A percentile compares a stretch with the other conserved stretches of the same genome.
phyloP scores from a whole-genome alignment of 2,888 invertebrate genomes.

The Hemaris fuciformis region DNA sequence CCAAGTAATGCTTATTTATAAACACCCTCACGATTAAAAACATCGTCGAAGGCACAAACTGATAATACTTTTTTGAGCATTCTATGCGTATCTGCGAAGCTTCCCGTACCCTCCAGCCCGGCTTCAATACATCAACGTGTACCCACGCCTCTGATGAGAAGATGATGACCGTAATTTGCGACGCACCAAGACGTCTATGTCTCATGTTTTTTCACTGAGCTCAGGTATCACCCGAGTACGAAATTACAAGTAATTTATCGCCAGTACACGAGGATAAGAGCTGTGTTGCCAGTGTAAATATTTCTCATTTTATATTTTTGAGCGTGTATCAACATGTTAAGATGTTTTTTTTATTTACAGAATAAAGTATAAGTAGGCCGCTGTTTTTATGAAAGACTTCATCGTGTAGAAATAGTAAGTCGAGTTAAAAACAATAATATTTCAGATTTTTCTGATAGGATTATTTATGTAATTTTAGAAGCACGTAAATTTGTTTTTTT shows the following conservation, averaged over 20 bases:
- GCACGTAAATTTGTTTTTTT: too few species aligned
- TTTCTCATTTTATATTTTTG: slow-evolving; percentile 27
- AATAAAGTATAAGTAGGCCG: neutral
- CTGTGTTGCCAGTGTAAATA: slow-evolving; percentile 38
- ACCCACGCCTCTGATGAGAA: slow-evolving; percentile 79
- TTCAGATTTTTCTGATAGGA: too few species aligned
- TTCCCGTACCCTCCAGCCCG: slow-evolving; percentile 53
- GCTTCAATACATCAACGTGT: slow-evolving; percentile 75
- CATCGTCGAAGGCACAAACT: neutral
- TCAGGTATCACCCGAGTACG: slow-evolving; percentile 79
- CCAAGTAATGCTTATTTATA: too few species aligned
- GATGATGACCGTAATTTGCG: slow-evolving; percentile 82
- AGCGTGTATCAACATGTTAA: slow-evolving; percentile 10
- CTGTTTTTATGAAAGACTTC: neutral
- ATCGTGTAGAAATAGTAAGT: neutral
- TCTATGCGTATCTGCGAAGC: slow-evolving; percentile 22
- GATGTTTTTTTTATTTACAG: neutral
- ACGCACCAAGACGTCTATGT: slow-evolving; percentile 82
- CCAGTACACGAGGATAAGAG: slow-evolving; percentile 47
- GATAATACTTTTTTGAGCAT: slow-evolving; percentile 2
- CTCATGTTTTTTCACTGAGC: slow-evolving; percentile 79
- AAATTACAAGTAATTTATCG: slow-evolving; percentile 81
- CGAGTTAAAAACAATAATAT: too few species aligned
- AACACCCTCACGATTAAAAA: too few species aligned
- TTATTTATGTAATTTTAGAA: too few species aligned